Percentiles rank a stretch among this genome's conserved stretches.
phyloP scores from a whole-genome alignment of 2,797 vertebrate genomes.

The Chelonia mydas region DNA sequence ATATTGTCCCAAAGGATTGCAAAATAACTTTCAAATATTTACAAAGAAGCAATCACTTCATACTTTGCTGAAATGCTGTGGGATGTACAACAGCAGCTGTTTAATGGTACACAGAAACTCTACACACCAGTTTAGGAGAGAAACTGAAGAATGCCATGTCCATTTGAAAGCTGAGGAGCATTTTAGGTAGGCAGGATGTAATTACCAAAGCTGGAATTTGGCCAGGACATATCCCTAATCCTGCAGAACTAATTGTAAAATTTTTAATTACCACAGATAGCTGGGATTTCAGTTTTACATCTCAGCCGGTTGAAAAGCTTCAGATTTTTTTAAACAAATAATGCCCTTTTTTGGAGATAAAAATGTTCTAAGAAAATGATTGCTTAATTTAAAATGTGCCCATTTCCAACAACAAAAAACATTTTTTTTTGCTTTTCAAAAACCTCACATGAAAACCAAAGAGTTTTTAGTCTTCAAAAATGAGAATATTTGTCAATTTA shows the following conservation, averaged over 20 bases:
- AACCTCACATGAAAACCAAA: background rate
- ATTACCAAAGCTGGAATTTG: conserved; percentile 34
- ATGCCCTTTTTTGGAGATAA: background rate
- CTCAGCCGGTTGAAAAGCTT: fast-evolving
- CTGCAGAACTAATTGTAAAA: background rate
- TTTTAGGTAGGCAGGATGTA: conserved; percentile 7
- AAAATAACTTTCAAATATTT: conserved; percentile 20
- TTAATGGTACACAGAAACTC: background rate
- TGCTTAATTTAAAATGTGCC: background rate
- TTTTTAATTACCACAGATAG: background rate
- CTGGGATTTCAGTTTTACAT: background rate
- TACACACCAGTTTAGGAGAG: background rate
- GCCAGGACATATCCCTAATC: background rate
- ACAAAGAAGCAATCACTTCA: background rate
- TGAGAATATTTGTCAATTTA: background rate
- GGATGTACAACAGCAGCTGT: background rate
- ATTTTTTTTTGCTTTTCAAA: background rate
- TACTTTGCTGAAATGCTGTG: background rate
- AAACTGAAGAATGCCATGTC: background rate
- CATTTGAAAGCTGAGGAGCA: background rate
- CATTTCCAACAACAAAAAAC: background rate
- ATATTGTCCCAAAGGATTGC: background rate
- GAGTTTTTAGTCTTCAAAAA: background rate
- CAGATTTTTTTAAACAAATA: background rate
- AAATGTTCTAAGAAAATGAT: background rate